Base-by-base conservation (phyloP, 2,113 vertebrate species). In the Maccullochella peelii region DNA sequence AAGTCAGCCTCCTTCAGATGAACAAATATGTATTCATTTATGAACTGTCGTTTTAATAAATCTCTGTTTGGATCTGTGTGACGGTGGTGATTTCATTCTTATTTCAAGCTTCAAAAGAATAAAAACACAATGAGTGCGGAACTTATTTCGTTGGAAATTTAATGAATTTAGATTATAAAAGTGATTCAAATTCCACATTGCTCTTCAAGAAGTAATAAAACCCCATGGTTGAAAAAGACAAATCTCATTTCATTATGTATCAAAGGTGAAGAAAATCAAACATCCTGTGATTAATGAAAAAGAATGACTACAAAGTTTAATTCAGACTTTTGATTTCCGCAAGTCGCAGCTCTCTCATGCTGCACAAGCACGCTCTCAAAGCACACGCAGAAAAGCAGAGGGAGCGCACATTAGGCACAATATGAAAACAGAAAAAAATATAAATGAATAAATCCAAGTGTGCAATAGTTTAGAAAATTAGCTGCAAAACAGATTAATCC, bases 41-140 rank as follows among this genome's bases (percentile, higher is more conserved):
- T 80, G 54, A 82, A 72, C 47, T 87, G 89, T 92, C 20, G 87
- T 92, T 94, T 92, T 92, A 94, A 92, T 94, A 94, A 94, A 94
- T 87, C 74, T 91, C 72, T 86, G 87, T 93, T 91, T 86, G 86
- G 75, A 93, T 80, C 86, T 58, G 90, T 82, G 84, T 79, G 61
- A 90, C 62, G 1, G 38, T 52, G 8, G 23, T 84, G 87, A 79
- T 27, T 79, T 87, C 23, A 1, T 77, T 91, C 23, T 79, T 78
- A 61, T 74, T 85, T 80, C 23, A 12, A 75, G 49, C 15, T 36
- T 30, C 15, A 80, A 42, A 21, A 0, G 12, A 77, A 77, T 49
- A 4, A 40, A 68, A 62, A 21, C 15, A 33, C 36, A 50, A 40
- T 6, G 9, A 27, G 4, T 15, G 30, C 8, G 4, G 18, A 7